Evolutionary conservation across 2,888 invertebrate species (phyloP).

Genomic region (Phengaris alcon): DNA sequence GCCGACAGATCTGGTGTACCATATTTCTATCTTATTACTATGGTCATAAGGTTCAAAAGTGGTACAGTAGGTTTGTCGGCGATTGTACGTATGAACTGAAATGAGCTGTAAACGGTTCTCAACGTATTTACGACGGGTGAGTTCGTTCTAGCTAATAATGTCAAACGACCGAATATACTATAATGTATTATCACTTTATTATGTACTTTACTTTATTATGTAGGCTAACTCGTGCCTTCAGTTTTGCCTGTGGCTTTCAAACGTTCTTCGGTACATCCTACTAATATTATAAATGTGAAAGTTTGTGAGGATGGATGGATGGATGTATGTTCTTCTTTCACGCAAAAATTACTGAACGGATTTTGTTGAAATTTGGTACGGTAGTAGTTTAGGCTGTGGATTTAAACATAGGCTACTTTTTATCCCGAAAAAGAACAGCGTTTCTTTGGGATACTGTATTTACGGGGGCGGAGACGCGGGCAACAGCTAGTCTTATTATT

Average conservation of each 20-base stretch:
- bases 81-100: constrained; percentile 20
- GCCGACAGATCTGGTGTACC: neutral
- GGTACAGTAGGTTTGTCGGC: neutral
- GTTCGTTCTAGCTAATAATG: constrained; percentile 24
- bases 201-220: neutral
- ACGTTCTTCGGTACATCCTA: no score
- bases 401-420: no score
- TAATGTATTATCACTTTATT: neutral
- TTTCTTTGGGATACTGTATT: no score
- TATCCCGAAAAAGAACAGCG: no score
- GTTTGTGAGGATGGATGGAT: no score
- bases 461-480: no score
- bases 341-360: no score
- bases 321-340: no score
- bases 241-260: neutral
- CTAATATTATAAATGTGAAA: no score
- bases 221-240: neutral
- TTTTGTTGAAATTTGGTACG: no score
- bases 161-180: constrained; percentile 1
- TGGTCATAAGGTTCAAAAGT: neutral
- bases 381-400: no score
- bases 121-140: constrained; percentile 26
- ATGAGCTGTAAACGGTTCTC: constrained; percentile 25
- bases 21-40: neutral
- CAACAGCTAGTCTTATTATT: no score